These are phyloP conservation scores for Zoanthus sansibaricus DNA, from an alignment of 92 coral and sea anemone genomes.

Conservation along the genomic window DNA sequence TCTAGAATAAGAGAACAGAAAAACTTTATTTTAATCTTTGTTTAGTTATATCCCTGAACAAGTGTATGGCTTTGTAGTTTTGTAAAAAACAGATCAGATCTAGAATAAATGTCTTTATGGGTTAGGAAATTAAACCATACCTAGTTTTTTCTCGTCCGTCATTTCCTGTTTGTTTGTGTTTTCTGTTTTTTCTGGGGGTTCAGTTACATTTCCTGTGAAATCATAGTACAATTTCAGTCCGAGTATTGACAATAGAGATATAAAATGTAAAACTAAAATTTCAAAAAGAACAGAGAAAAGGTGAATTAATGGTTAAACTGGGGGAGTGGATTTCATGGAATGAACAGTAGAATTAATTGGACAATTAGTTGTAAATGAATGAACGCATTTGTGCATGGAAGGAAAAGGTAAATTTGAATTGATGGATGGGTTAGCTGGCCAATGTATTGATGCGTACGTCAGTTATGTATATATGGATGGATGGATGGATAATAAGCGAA, in stretches of 20 bases:
- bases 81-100: not conserved
- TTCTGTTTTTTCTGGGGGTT: not conserved
- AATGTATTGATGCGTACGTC: too few species aligned
- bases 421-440: too few species aligned
- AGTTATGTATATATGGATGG: not conserved
- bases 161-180: not conserved
- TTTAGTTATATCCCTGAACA: not conserved
- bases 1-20: not conserved
- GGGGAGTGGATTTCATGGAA: not conserved
- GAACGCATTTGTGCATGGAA: not conserved
- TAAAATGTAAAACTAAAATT: not conserved
- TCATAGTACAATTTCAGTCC: not conserved
- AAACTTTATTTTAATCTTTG: not conserved
- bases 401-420: not conserved
- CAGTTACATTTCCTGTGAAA: not conserved
- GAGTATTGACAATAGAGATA: not conserved
- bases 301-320: not conserved
- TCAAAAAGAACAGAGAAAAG: not conserved
- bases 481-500: not conserved
- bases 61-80: not conserved
- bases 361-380: not conserved
- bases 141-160: constrained; percentile 7
- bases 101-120: not conserved
- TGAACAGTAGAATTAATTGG: not conserved
- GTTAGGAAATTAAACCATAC: not conserved